Percentiles rank a stretch among this genome's conserved stretches.
phyloP scores from a whole-genome alignment of 2,888 invertebrate species.

The Holacanthella duospinosa region DNA sequence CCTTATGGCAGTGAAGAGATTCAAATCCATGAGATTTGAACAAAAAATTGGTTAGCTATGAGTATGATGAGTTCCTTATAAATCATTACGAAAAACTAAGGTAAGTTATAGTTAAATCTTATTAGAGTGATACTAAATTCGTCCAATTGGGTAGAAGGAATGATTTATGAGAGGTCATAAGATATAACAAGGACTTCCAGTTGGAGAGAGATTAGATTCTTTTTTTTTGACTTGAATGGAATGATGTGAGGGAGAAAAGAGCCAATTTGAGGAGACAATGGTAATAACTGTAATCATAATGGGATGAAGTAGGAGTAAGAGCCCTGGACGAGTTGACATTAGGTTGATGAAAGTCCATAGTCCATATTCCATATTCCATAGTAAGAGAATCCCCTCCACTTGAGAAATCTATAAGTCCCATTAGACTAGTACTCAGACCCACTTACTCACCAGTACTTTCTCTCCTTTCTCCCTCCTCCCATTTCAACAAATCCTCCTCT shows the following conservation, averaged over 20 bases:
- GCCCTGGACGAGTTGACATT: background rate
- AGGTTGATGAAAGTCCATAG: slow-evolving; percentile 1
- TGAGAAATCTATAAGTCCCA: background rate
- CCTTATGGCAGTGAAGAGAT: too few species aligned
- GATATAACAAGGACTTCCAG: background rate
- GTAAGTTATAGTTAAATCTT: too few species aligned
- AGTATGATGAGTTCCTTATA: too few species aligned
- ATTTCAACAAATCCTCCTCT: too few species aligned
- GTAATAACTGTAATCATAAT: slow-evolving; percentile 3
- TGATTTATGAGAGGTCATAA: slow-evolving; percentile 1
- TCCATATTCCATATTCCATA: background rate
- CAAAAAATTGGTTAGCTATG: too few species aligned
- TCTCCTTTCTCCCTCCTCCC: background rate
- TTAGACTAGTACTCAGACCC: too few species aligned
- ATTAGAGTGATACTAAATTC: too few species aligned
- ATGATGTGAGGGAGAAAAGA: background rate
- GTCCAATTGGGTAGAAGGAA: too few species aligned
- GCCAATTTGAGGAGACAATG: slow-evolving; percentile 4
- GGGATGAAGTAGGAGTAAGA: background rate
- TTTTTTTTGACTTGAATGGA: background rate
- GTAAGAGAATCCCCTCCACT: too few species aligned
- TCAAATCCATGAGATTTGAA: background rate
- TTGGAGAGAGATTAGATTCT: background rate
- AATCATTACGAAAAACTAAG: too few species aligned
- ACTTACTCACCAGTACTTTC: background rate